Evolutionary conservation across 2,113 vertebrate genomes (phyloP), one percentile per base, ranked within the genome.

Genomic region (Coturnix japonica): DNA sequence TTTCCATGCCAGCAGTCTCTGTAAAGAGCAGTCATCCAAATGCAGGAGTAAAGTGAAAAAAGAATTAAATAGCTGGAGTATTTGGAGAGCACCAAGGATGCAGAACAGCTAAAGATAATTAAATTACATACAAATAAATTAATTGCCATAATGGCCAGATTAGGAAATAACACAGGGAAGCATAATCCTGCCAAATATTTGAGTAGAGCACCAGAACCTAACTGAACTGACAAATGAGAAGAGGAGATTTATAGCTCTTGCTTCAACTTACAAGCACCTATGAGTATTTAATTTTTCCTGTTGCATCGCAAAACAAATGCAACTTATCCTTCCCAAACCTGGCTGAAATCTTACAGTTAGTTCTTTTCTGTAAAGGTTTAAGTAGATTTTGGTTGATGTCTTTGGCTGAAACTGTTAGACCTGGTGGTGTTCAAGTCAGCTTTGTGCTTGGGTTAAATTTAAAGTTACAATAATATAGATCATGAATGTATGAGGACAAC

Each of bases 71-170:
- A 85, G 46, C 37, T 73, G 35, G 71, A 85, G 86, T 79, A 79
- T 74, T 91, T 30, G 10, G 81, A 93, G 74, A 85, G n/a, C 67
- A 89, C 56, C 74, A 87, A 87, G 91, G 89, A 94, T 85, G 92
- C 56, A 79, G 86, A 94, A 94, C 92, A 87, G 56, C 84, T 94
- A 87, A 94, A 91, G 46, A 85, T 93, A 94, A 96, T 96, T 93
- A 89, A 93, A 91, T 91, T 95, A 91, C 74, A 64, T 76, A 85
- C 81, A 96, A 93, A 92, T 93, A 91, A 95, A 92, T 96, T 96
- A 94, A 86, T 82, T 94, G 67, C 75, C 31, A 33, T 94, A 91
- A 95, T 93, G 87, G 84, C 77, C 89, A 94, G 78, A 92, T 93
- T 94, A 95, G 67, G 84, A 94, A 95, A 73, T 92, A 91, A 92